Conservation (phyloP, 35 echinoderm and acorn worm species). For the Antedon bifida region DNA sequence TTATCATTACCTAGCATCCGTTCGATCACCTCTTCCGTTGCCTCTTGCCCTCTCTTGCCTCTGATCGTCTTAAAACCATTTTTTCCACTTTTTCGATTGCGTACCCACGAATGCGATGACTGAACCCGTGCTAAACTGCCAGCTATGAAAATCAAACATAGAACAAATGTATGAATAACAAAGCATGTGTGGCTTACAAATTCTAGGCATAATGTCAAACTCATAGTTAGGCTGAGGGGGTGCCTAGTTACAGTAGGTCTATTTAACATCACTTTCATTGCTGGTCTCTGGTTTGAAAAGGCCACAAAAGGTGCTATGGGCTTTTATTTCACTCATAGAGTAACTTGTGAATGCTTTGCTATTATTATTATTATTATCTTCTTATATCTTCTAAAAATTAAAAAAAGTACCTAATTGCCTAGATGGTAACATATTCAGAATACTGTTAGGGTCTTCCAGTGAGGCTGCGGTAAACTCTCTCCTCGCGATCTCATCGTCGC, state of each 20-base stretch:
- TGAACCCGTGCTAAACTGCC: not conserved
- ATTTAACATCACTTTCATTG: too few species aligned
- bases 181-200: too few species aligned
- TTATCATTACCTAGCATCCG: conserved; percentile 39
- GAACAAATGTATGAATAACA: too few species aligned
- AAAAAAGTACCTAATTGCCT: conserved; percentile 48
- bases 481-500: conserved; percentile 47
- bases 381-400: too few species aligned
- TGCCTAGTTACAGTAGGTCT: too few species aligned
- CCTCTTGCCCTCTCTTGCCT: not conserved
- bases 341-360: too few species aligned
- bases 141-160: not conserved
- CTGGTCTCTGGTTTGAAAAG: too few species aligned
- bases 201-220: too few species aligned
- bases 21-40: conserved; percentile 45
- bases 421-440: conserved; percentile 62
- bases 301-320: too few species aligned
- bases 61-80: not conserved
- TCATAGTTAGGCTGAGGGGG: too few species aligned
- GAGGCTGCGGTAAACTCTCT: conserved; percentile 50
- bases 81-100: not conserved
- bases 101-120: not conserved
- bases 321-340: too few species aligned
- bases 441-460: conserved; percentile 56
- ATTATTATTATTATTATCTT: too few species aligned